Base-by-base conservation (phyloP, 2,888 invertebrate genomes). In the Mantis religiosa region DNA sequence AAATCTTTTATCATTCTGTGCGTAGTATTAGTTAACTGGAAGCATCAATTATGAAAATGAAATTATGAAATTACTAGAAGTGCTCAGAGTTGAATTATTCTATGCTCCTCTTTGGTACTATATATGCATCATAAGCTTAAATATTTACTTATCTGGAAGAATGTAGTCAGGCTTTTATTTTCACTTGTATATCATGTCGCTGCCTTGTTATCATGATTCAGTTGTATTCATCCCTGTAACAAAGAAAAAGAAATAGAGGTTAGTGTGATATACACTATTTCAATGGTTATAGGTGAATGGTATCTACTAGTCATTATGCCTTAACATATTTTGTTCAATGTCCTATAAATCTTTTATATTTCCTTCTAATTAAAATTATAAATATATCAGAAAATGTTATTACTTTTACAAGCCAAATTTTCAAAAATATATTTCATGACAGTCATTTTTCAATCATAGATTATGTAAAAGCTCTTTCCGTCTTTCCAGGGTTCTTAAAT, bases 161-260 rank as follows among this genome's bases (percentile, higher is more conserved):
- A 25, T 71, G 25, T 25, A 25, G 54, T 71, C 54, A 71, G 15
- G 54, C 54, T 71, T 71, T 71, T 20, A 54, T 20, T 28, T 87
- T 82, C 82, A 87, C 87, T 87, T 87, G 82, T 82, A 82, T 82
- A 28, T 82, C 87, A 87, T 87, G 27, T 71, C 82, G 82, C 20
- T 82, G 82, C 14, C 9, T 25, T 85, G n/a, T 34, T 82, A 28
- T 41, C 28, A n/a, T 28, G 30, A 25, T 41, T 41, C 41, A 41
- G 41, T 41, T 41, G 54, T 71, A 25, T 71, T 71, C 54, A 71
- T 71, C 54, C 54, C 54, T 71, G 20, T 3, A 71, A 71, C 54
- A 71, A 71, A 71, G 54, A 71, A 71, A 12, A 41, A 41, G 54
- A 71, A 71, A 12, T 12, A 41, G 12, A 41, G 41, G 41, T 41